Percentiles rank a stretch among this genome's conserved stretches.
Evolutionary conservation across 30 jellyfish, hydroid and myxozoan species (phyloP).

Genomic region (Turritopsis dohrnii): DNA sequence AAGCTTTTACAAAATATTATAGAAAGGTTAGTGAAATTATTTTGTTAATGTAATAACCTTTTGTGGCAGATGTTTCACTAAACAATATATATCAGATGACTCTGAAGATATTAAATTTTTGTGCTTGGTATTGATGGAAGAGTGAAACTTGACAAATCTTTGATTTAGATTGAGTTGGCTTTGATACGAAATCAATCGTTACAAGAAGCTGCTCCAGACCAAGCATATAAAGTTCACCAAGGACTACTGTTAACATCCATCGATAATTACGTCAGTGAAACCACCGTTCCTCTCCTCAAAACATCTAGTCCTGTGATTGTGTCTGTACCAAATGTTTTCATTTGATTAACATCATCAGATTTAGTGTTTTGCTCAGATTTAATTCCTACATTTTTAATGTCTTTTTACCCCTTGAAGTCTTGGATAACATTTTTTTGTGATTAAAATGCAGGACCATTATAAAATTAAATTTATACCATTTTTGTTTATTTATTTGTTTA

Average conservation of each 20-base stretch:
- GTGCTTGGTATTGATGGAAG: not conserved
- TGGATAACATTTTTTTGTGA: not conserved
- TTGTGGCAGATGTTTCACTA: slow-evolving; percentile 1
- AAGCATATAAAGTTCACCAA: slow-evolving; percentile 51
- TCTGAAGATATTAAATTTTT: too few relatives aligned
- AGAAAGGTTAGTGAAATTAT: slow-evolving; percentile 34
- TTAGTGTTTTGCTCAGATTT: too few relatives aligned
- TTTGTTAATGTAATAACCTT: not conserved
- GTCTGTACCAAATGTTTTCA: too few relatives aligned
- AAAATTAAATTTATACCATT: too few relatives aligned
- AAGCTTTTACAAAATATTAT: slow-evolving; percentile 36
- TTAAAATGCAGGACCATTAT: too few relatives aligned
- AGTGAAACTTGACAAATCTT: not conserved
- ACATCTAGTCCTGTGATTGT: too few relatives aligned
- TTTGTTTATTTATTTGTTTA: too few relatives aligned
- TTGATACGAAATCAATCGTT: slow-evolving; percentile 59
- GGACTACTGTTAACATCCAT: slow-evolving; percentile 44
- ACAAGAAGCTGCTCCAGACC: slow-evolving; percentile 46
- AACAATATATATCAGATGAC: too few relatives aligned
- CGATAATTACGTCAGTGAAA: slow-evolving; percentile 64
- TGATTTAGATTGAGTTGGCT: slow-evolving; percentile 50
- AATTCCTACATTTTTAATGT: too few relatives aligned
- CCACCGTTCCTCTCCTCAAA: too few relatives aligned
- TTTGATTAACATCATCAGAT: too few relatives aligned
- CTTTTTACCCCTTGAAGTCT: too few relatives aligned